Conservation (phyloP, 2,888 invertebrate species). For the Penaeus monodon region DNA sequence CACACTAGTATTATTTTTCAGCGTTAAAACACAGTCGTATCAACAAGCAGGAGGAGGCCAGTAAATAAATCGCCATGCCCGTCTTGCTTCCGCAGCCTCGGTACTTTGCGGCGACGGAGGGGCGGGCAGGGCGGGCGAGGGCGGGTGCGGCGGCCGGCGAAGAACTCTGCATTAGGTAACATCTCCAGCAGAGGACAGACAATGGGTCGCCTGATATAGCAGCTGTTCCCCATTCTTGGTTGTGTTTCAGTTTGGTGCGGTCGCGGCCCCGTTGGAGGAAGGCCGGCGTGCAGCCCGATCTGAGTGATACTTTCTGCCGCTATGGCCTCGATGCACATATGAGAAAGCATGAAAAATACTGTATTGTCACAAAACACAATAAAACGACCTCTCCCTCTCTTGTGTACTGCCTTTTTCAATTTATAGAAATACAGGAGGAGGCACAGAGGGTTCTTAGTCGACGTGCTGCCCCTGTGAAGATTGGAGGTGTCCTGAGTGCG, state of each 20-base stretch:
- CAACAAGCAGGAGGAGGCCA: too few relatives aligned
- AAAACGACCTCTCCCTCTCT: conserved; percentile 39
- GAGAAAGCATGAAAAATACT: conserved; percentile 50
- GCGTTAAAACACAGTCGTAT: too few relatives aligned
- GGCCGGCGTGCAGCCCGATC: background rate
- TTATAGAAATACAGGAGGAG: conserved; percentile 49
- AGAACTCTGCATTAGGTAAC: conserved; percentile 45
- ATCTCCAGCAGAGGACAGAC: conserved; percentile 38
- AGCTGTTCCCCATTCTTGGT: background rate
- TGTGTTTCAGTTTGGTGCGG: conserved; percentile 16
- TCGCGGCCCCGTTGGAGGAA: background rate
- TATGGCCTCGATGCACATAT: conserved; percentile 26
- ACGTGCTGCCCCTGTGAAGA: conserved; percentile 28
- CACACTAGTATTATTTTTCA: too few relatives aligned
- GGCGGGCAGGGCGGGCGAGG: background rate
- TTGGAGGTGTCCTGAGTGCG: conserved; percentile 21
- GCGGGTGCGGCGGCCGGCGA: conserved; percentile 6
- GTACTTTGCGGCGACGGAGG: background rate
- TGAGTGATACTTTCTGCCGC: conserved; percentile 19
- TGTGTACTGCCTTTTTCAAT: conserved; percentile 52
- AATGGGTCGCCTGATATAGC: conserved; percentile 35
- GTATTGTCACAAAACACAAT: conserved; percentile 55
- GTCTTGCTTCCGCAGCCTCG: background rate
- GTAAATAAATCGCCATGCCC: background rate
- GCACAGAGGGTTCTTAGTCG: conserved; percentile 28